Percentiles rank a stretch among this genome's conserved stretches.
Evolutionary conservation across 2,113 vertebrate genomes (phyloP).

Genomic region (Takifugu bimaculatus): DNA sequence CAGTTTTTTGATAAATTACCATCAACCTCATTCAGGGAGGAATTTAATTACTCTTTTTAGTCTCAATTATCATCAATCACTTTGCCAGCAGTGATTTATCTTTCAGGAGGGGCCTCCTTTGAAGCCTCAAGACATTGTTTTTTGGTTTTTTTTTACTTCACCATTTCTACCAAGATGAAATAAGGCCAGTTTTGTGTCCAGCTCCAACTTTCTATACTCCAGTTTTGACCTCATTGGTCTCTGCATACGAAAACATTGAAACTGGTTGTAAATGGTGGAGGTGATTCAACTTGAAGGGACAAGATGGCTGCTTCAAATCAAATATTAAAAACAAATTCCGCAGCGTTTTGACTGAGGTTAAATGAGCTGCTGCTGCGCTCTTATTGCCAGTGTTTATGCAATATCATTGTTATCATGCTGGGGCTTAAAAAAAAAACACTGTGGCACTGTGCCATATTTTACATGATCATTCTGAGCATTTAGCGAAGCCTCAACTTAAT

Average conservation of each 20-base stretch:
- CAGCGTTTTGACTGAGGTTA: too few relatives aligned
- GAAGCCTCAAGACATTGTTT: too few relatives aligned
- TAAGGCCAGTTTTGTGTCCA: too few relatives aligned
- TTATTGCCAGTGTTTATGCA: too few relatives aligned
- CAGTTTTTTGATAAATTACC: neutral
- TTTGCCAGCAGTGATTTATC: neutral
- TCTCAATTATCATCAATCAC: neutral
- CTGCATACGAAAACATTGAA: conserved; percentile 43
- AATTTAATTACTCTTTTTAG: neutral
- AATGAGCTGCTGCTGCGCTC: too few relatives aligned
- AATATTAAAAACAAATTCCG: neutral
- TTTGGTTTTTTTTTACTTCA: too few relatives aligned
- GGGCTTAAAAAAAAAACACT: too few relatives aligned
- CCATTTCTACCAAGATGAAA: too few relatives aligned
- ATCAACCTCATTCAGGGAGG: neutral
- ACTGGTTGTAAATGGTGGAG: conserved; percentile 42
- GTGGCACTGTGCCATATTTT: too few relatives aligned
- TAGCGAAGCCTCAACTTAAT: neutral
- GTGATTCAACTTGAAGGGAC: conserved; percentile 42
- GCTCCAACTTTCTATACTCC: neutral
- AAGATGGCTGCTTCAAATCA: conserved; percentile 15
- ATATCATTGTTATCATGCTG: too few relatives aligned
- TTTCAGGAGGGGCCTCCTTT: too few relatives aligned
- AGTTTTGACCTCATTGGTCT: neutral
- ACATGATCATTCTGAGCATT: neutral